phyloP scores from a whole-genome alignment of 2,113 vertebrate species.

The Brevimyrus niger region DNA sequence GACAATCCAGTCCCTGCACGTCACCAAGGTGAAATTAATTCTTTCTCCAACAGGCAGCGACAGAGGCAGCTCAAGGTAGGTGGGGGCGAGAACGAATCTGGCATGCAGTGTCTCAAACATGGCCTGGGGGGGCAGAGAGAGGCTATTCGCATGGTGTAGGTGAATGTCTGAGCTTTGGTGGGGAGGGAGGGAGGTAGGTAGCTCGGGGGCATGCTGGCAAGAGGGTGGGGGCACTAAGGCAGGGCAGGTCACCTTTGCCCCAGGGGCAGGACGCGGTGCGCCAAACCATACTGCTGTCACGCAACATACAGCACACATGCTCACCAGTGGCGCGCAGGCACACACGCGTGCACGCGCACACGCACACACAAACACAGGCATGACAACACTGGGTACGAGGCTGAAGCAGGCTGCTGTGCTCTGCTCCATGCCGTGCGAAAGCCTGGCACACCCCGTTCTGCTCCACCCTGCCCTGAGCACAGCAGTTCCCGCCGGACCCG shows the following conservation, averaged over 20 bases:
- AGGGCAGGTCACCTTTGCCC: not conserved
- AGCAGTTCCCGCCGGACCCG: not conserved
- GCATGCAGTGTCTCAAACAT: not conserved
- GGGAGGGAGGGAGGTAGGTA: not conserved
- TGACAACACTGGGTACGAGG: not conserved
- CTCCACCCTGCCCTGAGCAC: not conserved
- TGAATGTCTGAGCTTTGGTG: not conserved
- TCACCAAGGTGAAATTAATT: not conserved
- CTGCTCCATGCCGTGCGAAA: not conserved
- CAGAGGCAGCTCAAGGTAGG: conserved; percentile 5
- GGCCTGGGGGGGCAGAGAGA: not conserved
- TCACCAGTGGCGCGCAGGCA: not conserved
- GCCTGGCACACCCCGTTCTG: not conserved
- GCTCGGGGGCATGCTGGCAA: not conserved
- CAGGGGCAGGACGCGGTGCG: not conserved
- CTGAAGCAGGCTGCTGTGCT: not conserved
- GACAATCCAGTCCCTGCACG: not conserved
- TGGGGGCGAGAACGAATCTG: not conserved
- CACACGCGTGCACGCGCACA: not conserved
- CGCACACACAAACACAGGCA: not conserved
- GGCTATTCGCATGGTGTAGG: conserved; percentile 5
- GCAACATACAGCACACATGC: not conserved
- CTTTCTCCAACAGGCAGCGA: not conserved
- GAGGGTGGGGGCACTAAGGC: not conserved
- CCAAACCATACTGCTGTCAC: not conserved